These are phyloP conservation scores for Habrosyne pyritoides DNA, from an alignment of 2,888 invertebrate species.

Conservation along the genomic window DNA sequence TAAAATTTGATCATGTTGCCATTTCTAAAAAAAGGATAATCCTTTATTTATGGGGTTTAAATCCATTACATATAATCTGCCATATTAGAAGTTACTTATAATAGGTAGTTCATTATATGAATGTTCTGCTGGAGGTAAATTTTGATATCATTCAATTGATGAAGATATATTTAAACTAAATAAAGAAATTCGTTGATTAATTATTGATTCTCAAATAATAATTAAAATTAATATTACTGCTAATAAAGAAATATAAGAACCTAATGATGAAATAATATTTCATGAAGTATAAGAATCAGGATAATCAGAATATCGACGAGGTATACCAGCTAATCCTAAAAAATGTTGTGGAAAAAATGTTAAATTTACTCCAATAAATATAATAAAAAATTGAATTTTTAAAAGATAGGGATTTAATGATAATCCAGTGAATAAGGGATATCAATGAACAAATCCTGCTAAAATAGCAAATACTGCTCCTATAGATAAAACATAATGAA, in stretches of 20 bases:
- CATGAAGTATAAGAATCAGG: slow-evolving; percentile 86
- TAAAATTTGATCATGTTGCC: slow-evolving; percentile 83
- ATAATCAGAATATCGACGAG: slow-evolving; percentile 90
- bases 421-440: slow-evolving; percentile 86
- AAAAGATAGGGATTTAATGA: slow-evolving; percentile 82
- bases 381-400: slow-evolving; percentile 88
- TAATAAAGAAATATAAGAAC: slow-evolving; percentile 85
- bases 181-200: slow-evolving; percentile 77
- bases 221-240: slow-evolving; percentile 84
- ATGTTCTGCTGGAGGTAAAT: slow-evolving; percentile 83
- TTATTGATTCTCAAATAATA: slow-evolving; percentile 85
- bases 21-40: slow-evolving; percentile 85
- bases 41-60: slow-evolving; percentile 87
- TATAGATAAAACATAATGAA: slow-evolving; percentile 91
- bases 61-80: slow-evolving; percentile 83
- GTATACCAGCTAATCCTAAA: slow-evolving; percentile 81
- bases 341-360: slow-evolving; percentile 93
- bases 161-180: slow-evolving; percentile 76
- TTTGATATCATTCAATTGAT: slow-evolving; percentile 86
- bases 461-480: slow-evolving; percentile 92
- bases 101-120: slow-evolving; percentile 84
- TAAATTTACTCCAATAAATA: slow-evolving; percentile 91
- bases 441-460: slow-evolving; percentile 89
- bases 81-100: slow-evolving; percentile 85
- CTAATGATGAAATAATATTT: slow-evolving; percentile 87